Base-by-base conservation (phyloP, 2,797 vertebrate species). In the Tamandua tetradactyla region DNA sequence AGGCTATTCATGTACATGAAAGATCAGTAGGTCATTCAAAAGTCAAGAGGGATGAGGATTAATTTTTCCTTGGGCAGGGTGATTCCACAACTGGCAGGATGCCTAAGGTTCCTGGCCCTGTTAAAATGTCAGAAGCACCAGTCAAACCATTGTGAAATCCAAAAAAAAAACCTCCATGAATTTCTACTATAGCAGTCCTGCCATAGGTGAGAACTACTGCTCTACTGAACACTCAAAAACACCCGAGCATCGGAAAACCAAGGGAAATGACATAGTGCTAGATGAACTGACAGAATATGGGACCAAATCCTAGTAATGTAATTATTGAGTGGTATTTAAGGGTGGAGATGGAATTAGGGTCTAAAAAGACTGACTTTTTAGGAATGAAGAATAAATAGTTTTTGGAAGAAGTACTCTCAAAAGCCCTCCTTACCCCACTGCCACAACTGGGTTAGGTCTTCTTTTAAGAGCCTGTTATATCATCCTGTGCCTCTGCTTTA, bases 121-220 rank as follows among this genome's bases (percentile, higher is more conserved):
- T 62, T 35, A 30, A 47, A 47, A 90, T 52, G 42, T 82, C 79
- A 75, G 59, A 35, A 79, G 88, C 86, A 97, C 89, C 52, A 52
- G 86, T 25, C 69, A 95, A 96, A 92, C 95, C 89, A 94, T 7
- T 59, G 76, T 40, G 52, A 94, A 89, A 78, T 42, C 64, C 81
- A 79, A 91, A 23, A 76, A 23, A 76, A 79, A 78, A 68, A 55
- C 79, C 72, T 74, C 78, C 49, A 69, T 11, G 10, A 75, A 35
- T 64, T 82, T 89, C 80, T 7, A 59, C 37, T 0, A 75, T 32
- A 95, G 91, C 91, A 93, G 96, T 93, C 93, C 25, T 88, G 64
- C 49, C 15, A 18, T 52, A 86, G 59, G 82, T 94, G 91, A 93
- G 42, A 92, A 83, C 75, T 47, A 14, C 20, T 30, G 44, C 76